A percentile compares a stretch with the other conserved stretches of the same genome.
phyloP scores from a whole-genome alignment of 1,140 invertebrate genomes.

The Temnothorax longispinosus region DNA sequence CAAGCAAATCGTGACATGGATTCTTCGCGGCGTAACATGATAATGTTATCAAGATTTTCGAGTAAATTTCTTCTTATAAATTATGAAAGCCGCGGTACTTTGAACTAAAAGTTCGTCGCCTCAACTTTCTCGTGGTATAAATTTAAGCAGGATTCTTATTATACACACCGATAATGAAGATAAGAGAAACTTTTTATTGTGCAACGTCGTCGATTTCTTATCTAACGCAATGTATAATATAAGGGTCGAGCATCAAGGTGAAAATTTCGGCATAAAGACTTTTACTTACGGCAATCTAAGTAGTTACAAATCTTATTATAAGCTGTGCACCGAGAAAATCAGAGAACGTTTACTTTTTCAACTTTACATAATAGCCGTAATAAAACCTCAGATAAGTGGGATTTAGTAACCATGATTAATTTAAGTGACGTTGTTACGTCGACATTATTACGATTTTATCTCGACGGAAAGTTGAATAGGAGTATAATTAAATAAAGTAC shows the following conservation, averaged over 20 bases:
- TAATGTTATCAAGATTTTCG: not conserved
- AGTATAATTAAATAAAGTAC: not conserved
- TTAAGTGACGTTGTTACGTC: not conserved
- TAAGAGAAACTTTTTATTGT: not conserved
- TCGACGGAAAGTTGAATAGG: not conserved
- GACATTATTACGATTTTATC: not conserved
- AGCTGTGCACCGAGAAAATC: not conserved
- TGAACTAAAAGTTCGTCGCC: not conserved
- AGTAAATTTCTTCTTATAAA: not conserved
- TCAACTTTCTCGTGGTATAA: not conserved
- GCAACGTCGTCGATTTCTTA: not conserved
- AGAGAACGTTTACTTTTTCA: not conserved
- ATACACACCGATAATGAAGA: no score
- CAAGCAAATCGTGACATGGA: not conserved
- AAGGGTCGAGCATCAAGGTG: not conserved
- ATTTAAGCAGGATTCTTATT: constrained; percentile 10
- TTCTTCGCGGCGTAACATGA: not conserved
- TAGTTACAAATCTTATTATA: not conserved
- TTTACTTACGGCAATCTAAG: not conserved
- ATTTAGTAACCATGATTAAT: not conserved
- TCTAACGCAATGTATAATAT: not conserved
- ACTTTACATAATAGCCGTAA: not conserved
- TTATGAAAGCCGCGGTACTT: not conserved
- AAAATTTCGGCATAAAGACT: not conserved
- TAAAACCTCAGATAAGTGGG: not conserved